Conservation (phyloP, 2,113 vertebrate species). For the Clarias gariepinus region DNA sequence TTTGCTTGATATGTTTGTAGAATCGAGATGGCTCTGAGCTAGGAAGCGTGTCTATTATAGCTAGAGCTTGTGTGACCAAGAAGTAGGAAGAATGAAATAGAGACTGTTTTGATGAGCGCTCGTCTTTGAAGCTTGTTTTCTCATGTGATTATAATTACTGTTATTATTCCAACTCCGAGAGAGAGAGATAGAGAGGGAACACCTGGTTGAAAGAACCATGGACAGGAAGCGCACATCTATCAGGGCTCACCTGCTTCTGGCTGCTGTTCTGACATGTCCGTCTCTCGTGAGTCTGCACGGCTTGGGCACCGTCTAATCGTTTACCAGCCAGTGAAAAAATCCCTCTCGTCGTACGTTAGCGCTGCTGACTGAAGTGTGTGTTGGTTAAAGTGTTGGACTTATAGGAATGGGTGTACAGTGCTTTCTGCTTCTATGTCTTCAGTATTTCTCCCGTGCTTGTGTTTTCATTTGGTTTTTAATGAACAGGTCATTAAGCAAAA, state of each 20-base stretch:
- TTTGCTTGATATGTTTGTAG: conserved; percentile 16
- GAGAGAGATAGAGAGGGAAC: conserved; percentile 34
- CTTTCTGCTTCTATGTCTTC: background rate
- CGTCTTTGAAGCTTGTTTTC: conserved; percentile 2
- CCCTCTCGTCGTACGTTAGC: background rate
- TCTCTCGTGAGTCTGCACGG: conserved; percentile 24
- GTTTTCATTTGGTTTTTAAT: conserved; percentile 43
- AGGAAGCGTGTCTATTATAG: conserved; percentile 11
- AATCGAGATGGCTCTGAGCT: conserved; percentile 1
- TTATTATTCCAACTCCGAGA: conserved; percentile 50
- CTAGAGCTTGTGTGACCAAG: background rate
- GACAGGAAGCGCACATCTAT: conserved; percentile 26
- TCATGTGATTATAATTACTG: conserved; percentile 55
- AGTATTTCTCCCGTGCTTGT: background rate
- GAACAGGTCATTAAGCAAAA: conserved; percentile 49
- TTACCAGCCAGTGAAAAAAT: background rate
- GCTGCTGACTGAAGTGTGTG: background rate
- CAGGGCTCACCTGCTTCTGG: conserved; percentile 42
- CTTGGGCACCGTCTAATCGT: background rate
- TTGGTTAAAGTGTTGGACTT: background rate
- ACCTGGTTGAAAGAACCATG: conserved; percentile 52
- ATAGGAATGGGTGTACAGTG: background rate
- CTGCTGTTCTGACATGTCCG: conserved; percentile 52
- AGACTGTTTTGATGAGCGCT: background rate
- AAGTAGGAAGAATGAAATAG: background rate